Conservation (phyloP, 2,113 vertebrate species). For the Tragelaphus imberbis region DNA sequence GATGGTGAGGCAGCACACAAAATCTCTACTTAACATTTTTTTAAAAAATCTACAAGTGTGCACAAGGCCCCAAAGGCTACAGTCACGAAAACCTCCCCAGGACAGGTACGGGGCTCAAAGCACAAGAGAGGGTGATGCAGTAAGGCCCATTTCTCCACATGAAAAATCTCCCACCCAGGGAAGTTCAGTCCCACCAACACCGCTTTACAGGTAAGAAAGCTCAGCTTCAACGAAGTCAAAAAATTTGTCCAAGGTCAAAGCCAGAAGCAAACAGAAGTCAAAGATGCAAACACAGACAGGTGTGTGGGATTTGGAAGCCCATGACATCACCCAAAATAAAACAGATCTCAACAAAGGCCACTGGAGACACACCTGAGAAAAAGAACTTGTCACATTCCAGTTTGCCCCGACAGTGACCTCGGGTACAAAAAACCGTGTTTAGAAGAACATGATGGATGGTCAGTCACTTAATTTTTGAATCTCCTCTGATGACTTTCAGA, state of each 20-base stretch:
- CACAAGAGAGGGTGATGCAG: rapidly evolving
- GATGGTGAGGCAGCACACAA: not conserved
- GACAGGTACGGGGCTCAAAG: rapidly evolving
- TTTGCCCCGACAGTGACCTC: not conserved
- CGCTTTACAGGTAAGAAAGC: not conserved
- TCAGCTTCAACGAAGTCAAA: not conserved
- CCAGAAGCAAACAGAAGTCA: not conserved
- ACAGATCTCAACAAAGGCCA: not conserved
- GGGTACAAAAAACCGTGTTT: not conserved
- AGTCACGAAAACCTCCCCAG: too few species aligned
- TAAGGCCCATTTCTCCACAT: not conserved
- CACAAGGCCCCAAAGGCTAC: not conserved
- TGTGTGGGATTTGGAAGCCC: not conserved
- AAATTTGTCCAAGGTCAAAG: not conserved
- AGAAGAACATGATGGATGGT: rapidly evolving
- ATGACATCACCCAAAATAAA: not conserved
- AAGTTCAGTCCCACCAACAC: rapidly evolving
- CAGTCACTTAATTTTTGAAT: not conserved
- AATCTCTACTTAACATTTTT: not conserved
- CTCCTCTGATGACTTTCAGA: not conserved
- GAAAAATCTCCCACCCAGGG: not conserved
- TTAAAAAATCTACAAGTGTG: rapidly evolving
- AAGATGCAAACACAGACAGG: too few species aligned
- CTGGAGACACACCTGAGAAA: rapidly evolving
- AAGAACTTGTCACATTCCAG: not conserved